Evolutionary conservation across 2,797 vertebrate species (phyloP).

Genomic region (Acomys russatus): DNA sequence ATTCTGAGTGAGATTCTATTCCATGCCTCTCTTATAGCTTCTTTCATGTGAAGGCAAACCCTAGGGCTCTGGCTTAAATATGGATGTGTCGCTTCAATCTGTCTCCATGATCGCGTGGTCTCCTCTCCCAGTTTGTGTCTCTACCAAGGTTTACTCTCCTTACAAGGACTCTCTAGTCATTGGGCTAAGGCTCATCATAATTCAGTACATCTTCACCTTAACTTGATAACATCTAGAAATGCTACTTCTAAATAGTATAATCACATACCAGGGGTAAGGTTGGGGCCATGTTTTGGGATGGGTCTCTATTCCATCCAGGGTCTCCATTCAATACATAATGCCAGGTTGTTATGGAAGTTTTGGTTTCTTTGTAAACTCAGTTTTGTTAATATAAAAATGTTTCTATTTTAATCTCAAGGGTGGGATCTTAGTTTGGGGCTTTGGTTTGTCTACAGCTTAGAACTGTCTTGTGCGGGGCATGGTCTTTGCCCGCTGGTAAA

Average conservation of each 20-base stretch:
- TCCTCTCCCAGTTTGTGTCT: not conserved
- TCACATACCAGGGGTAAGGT: not conserved
- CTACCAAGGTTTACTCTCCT: not conserved
- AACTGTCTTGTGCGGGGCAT: no score
- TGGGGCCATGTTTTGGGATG: not conserved
- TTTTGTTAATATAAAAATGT: no score
- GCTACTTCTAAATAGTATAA: slow-evolving; percentile 22
- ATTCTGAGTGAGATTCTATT: not conserved
- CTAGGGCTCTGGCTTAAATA: not conserved
- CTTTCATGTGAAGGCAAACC: not conserved
- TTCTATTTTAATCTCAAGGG: no score
- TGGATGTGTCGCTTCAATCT: not conserved
- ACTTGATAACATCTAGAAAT: not conserved
- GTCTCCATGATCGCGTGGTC: not conserved
- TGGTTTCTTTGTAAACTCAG: no score
- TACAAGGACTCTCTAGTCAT: not conserved
- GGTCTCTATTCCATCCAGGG: no score
- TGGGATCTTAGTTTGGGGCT: no score
- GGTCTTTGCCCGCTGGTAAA: no score
- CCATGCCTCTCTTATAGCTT: not conserved
- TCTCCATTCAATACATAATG: not conserved
- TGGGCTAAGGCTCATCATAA: not conserved
- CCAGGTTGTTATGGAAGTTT: not conserved
- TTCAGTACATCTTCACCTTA: not conserved
- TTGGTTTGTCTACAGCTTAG: no score